Conservation (phyloP, 2,888 invertebrate genomes). For the Eueremaeus valkanovi region DNA sequence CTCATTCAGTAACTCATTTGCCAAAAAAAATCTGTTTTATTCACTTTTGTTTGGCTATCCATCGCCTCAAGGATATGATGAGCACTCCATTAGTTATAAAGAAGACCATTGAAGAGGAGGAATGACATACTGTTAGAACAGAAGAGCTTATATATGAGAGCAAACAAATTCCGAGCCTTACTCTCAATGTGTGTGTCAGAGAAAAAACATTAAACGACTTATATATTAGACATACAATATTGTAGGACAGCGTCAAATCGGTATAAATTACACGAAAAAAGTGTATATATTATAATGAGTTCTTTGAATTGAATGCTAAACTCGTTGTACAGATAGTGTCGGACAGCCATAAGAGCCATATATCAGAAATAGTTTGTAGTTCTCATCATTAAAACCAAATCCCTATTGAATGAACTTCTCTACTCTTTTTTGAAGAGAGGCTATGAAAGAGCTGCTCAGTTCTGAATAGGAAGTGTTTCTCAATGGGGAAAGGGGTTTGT, state of each 20-base stretch:
- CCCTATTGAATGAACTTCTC: too few species aligned
- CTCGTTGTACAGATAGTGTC: too few species aligned
- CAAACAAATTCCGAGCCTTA: constrained; percentile 11
- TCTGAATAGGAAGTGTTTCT: background rate
- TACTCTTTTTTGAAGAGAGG: too few species aligned
- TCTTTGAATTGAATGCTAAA: too few species aligned
- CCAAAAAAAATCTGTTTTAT: constrained; percentile 17
- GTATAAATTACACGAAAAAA: background rate
- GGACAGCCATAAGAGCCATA: background rate
- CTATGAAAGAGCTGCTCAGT: background rate
- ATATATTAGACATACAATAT: constrained; percentile 11
- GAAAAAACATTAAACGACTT: background rate
- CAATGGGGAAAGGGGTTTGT: constrained; percentile 24
- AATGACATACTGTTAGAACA: constrained; percentile 21
- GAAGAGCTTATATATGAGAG: constrained; percentile 11
- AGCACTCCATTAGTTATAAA: background rate
- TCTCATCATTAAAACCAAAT: too few species aligned
- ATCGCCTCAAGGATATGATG: constrained; percentile 27
- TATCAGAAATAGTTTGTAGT: too few species aligned
- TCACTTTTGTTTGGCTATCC: background rate
- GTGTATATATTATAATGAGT: background rate
- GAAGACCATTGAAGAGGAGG: background rate
- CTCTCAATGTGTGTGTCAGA: background rate
- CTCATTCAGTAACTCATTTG: constrained; percentile 4
- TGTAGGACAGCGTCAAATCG: constrained; percentile 2